Evolutionary conservation across 2,888 invertebrate genomes (phyloP).

Genomic region (Helleia helle): DNA sequence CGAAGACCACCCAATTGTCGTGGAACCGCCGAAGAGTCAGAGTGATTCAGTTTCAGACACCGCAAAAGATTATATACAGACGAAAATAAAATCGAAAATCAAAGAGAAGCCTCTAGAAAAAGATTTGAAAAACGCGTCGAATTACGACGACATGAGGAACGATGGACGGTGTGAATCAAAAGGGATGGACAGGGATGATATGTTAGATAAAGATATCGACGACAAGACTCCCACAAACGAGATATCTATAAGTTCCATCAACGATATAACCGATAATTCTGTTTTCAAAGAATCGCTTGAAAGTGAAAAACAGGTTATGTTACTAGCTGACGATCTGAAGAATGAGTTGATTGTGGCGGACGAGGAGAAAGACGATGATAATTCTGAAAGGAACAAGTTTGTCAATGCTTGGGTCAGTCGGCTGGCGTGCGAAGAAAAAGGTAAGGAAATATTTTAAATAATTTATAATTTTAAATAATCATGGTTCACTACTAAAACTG

Average conservation of each 20-base stretch:
- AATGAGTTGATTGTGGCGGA: constrained; percentile 65
- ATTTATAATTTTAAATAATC: too few species aligned
- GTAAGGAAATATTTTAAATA: too few species aligned
- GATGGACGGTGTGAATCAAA: constrained; percentile 42
- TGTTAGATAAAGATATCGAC: constrained; percentile 47
- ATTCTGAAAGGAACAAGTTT: constrained; percentile 66
- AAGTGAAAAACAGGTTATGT: constrained; percentile 57
- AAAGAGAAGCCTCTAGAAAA: constrained; percentile 51
- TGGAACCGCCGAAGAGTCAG: constrained; percentile 33
- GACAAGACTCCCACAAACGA: constrained; percentile 69
- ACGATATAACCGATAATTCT: constrained; percentile 66
- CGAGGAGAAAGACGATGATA: constrained; percentile 68
- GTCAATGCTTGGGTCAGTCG: constrained; percentile 64
- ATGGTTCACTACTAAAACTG: too few species aligned
- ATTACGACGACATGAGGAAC: constrained; percentile 44
- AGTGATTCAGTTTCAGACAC: constrained; percentile 26
- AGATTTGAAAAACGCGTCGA: constrained; percentile 55
- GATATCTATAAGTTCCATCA: constrained; percentile 60
- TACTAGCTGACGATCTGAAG: constrained; percentile 63
- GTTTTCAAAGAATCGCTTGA: constrained; percentile 64
- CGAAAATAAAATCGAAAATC: constrained; percentile 39
- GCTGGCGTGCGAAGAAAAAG: constrained; percentile 62
- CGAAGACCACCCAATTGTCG: constrained; percentile 41
- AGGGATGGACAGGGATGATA: constrained; percentile 39
- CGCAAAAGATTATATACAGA: constrained; percentile 37